Conservation (phyloP, 2,113 vertebrate genomes). For the Centropus bengalensis region DNA sequence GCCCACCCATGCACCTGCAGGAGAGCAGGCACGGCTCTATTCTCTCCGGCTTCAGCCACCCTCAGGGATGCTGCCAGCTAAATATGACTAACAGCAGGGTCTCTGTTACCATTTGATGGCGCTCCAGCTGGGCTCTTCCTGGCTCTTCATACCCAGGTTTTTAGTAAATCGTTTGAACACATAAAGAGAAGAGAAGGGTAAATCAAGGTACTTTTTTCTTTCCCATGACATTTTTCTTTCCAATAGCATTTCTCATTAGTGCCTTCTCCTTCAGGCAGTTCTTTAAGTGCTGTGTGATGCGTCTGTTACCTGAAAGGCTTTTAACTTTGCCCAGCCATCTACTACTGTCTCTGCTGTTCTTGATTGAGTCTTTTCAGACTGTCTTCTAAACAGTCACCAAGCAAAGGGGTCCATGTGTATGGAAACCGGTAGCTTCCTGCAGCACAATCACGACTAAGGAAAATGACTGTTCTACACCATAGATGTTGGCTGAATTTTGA, state of each 20-base stretch:
- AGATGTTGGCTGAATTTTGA: background rate
- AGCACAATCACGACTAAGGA: background rate
- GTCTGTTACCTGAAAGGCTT: background rate
- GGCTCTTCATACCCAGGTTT: background rate
- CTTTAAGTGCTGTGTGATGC: background rate
- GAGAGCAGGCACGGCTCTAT: background rate
- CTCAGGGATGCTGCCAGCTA: background rate
- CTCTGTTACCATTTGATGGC: background rate
- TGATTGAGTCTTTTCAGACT: background rate
- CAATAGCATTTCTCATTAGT: background rate
- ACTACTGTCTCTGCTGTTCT: background rate
- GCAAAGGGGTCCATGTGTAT: background rate
- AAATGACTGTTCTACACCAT: background rate
- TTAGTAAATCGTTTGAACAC: background rate
- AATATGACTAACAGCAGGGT: slow-evolving; percentile 31
- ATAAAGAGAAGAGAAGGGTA: background rate
- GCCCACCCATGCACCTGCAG: slow-evolving; percentile 27
- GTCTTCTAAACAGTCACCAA: background rate
- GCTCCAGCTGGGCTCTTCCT: slow-evolving; percentile 35
- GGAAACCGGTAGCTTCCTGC: background rate
- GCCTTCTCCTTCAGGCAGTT: background rate
- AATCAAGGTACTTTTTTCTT: background rate
- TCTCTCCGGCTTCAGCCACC: background rate
- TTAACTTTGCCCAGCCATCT: background rate
- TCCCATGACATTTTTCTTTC: background rate